Base-by-base conservation (phyloP, 2,113 vertebrate species). In the Misgurnus mizolepis region DNA sequence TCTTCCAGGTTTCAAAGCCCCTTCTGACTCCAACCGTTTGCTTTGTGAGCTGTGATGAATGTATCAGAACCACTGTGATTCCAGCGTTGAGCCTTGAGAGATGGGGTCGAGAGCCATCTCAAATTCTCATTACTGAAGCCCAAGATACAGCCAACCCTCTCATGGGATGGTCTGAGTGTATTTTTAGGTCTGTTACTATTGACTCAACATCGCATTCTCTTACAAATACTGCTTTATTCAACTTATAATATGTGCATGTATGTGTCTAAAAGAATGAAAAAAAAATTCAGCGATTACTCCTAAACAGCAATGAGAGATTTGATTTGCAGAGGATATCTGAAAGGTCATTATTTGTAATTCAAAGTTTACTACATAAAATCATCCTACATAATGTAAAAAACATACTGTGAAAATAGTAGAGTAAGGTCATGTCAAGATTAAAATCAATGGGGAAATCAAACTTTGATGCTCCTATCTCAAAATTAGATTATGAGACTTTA, bases 11-110 rank as follows among this genome's bases (percentile, higher is more conserved):
- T 84, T 80, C 83, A 87, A 88, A 88, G 86, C 83, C 86, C 88
- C 85, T 91, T 90, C 85, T 86, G 45, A 77, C 75, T 53, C 60
- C 61, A 86, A 85, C 88, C 78, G 65, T 82, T 85, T 85, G 89
- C 88, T 89, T 90, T 88, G 89, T 89, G 90, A 89, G 89, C 86
- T 82, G 87, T 91, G 91, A 93, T 93, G 90, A 92, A 92, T 94
- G 88, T 90, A 88, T 88, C 81, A 82, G 83, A 89, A 89, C 79
- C 22, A 80, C 87, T 87, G 88, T 77, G 85, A 90, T 88, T 89
- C 84, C 85, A 78, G 81, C n/a, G 84, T 87, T 82, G 86, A 89
- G 88, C 88, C 87, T 83, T 73, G 82, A 88, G 91, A 91, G 88
- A 82, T 82, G 55, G 43, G 86, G 89, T 85, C 87, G 86, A 89